Evolutionary conservation across 2,113 vertebrate species (phyloP).

Genomic region (Sceloporus undulatus): DNA sequence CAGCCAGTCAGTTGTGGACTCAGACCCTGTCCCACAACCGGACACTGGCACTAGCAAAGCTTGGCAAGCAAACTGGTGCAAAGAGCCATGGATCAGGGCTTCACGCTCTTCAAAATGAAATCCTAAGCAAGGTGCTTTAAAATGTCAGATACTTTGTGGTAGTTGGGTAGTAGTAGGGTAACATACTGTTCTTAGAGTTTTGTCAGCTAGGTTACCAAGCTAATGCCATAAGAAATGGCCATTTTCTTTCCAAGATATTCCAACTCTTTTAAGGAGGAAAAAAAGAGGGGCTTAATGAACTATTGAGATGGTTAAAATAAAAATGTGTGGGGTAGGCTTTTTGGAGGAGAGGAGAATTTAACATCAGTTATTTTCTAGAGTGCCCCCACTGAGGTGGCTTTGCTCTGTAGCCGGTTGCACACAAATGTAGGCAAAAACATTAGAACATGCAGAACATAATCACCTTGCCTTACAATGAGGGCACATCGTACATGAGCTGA

Average conservation of each 20-base stretch:
- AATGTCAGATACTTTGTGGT: constrained; percentile 9
- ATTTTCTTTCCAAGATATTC: not conserved
- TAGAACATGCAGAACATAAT: not conserved
- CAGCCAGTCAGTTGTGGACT: not conserved
- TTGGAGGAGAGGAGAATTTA: not conserved
- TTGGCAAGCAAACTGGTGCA: not conserved
- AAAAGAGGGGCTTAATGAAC: not conserved
- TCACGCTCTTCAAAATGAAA: not conserved
- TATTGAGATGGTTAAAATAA: not conserved
- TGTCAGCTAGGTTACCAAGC: not conserved
- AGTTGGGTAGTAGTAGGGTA: not conserved
- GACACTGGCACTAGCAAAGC: not conserved
- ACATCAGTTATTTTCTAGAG: not conserved
- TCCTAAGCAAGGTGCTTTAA: not conserved
- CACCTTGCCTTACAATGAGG: not conserved
- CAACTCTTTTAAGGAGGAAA: not conserved
- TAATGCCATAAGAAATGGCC: not conserved
- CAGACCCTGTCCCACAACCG: not conserved
- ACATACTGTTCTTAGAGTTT: not conserved
- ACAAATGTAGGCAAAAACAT: not conserved
- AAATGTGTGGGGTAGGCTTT: not conserved
- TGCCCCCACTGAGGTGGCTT: not conserved
- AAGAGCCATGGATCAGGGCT: not conserved
- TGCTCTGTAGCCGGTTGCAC: not conserved
- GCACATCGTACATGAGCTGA: too few species aligned